These are phyloP conservation scores for Cephalopholis sonnerati DNA, from an alignment of 2,113 vertebrate species.

Conservation along the genomic window DNA sequence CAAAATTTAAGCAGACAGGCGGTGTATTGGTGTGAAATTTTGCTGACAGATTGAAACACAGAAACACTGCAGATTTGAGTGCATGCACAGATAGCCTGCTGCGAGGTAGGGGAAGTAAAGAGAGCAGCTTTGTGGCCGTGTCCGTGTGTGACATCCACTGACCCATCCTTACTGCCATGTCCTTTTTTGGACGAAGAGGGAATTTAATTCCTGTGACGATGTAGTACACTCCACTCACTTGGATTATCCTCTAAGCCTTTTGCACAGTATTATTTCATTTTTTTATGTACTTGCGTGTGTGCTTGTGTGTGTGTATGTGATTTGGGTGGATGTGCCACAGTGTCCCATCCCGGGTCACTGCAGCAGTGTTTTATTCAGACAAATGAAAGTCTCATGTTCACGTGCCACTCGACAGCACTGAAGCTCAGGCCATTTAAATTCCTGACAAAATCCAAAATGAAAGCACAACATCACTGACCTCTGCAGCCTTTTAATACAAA, in stretches of 20 bases:
- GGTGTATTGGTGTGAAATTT: background rate
- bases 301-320: conserved; percentile 26
- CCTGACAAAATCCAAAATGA: conserved; percentile 68
- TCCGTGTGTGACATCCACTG: conserved; percentile 54
- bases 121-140: conserved; percentile 46
- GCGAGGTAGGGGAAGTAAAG: conserved; percentile 27
- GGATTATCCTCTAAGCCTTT: conserved; percentile 85
- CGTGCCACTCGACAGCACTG: conserved; percentile 15
- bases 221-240: conserved; percentile 74
- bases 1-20: background rate
- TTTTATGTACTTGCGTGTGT: conserved; percentile 59
- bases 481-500: conserved; percentile 44
- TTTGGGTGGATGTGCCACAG: conserved; percentile 40
- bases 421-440: conserved; percentile 59
- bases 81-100: background rate
- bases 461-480: conserved; percentile 66
- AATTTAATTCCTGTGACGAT: conserved; percentile 81
- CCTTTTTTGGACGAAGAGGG: conserved; percentile 75
- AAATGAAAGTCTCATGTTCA: conserved; percentile 60
- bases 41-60: background rate
- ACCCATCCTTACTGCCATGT: conserved; percentile 64
- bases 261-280: conserved; percentile 81
- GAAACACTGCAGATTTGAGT: background rate
- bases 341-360: conserved; percentile 44
- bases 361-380: conserved; percentile 52